Conservation (phyloP, 2,797 vertebrate species). For the Lithobates sylvaticus region DNA sequence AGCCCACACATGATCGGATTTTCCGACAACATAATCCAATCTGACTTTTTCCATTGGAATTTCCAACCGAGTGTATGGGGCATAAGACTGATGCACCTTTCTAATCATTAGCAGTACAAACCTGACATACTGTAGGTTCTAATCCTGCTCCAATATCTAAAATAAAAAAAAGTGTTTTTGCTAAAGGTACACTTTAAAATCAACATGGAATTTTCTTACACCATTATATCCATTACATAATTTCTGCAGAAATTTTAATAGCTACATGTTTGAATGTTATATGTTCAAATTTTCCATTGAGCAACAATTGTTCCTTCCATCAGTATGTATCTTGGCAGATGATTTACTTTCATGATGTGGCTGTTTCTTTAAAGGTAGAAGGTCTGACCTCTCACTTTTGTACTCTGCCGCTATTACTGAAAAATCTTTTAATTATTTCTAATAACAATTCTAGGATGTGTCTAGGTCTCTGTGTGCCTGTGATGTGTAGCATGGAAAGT, state of each 20-base stretch:
- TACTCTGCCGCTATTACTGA: constrained; percentile 40
- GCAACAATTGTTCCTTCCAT: not conserved
- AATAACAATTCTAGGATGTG: constrained; percentile 58
- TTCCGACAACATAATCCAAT: too few relatives aligned
- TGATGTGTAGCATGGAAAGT: constrained; percentile 30
- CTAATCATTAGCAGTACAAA: too few relatives aligned
- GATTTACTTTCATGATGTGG: not conserved
- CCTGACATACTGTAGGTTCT: too few relatives aligned
- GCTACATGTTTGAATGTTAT: not conserved
- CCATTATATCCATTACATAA: not conserved
- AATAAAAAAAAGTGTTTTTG: not conserved
- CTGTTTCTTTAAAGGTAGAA: constrained; percentile 2
- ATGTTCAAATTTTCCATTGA: not conserved
- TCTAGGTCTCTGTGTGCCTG: constrained; percentile 19
- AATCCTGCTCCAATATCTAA: too few relatives aligned
- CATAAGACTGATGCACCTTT: too few relatives aligned
- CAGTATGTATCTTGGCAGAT: not conserved
- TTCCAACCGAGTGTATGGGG: too few relatives aligned
- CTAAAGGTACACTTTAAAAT: not conserved
- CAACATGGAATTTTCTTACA: not conserved
- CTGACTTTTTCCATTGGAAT: too few relatives aligned
- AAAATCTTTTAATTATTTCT: constrained; percentile 26
- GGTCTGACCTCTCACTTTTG: constrained; percentile 50
- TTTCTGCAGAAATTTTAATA: not conserved
- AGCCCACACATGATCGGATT: too few relatives aligned